Base-by-base conservation (phyloP, 2,797 vertebrate genomes). In the Adrianichthys oophorus region DNA sequence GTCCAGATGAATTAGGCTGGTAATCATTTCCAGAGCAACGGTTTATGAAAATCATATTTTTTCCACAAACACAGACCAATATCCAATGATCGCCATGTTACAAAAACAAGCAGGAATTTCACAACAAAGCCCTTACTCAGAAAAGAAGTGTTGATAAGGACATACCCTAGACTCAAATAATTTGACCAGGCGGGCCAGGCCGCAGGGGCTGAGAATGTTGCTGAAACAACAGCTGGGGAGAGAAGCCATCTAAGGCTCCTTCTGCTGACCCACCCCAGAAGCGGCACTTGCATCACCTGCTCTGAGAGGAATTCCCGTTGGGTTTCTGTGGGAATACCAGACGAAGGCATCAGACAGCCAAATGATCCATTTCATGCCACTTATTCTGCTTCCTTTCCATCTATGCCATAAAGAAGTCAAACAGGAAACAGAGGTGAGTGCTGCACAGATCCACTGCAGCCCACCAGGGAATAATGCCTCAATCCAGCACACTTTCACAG, bases 141-240 rank as follows among this genome's bases (percentile, higher is more conserved):
- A 88, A 80, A 86, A 83, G 84, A 90, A 78, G 88, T 90, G 86
- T 79, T 85, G 62, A 60, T 73, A 40, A 80, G 86, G 78, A 76
- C 85, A 86, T 85, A 75, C 78, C 84, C 76, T 48, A 63, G 74
- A 88, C 85, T 84, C 70, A 82, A 85, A 92, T 87, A 91, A 84
- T 83, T 86, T 78, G 85, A 74, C 79, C 82, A 83, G 83, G 76
- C 85, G 45, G 83, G 72, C 84, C 79, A 83, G 82, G 79, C 74
- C 52, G 76, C 59, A 48, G 65, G n/a, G 76, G 68, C 29, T 60
- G 76, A 68, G 91, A 91, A 90, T 91, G 90, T 63, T 58, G 59
- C 82, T 72, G 70, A 68, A 74, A 72, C 87, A 87, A 88, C 92
- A 93, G 91, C 90, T 92, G 92, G 78, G 79, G 56, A 70, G 65